Conservation (phyloP, 2,113 vertebrate genomes). For the Pterocles gutturalis region DNA sequence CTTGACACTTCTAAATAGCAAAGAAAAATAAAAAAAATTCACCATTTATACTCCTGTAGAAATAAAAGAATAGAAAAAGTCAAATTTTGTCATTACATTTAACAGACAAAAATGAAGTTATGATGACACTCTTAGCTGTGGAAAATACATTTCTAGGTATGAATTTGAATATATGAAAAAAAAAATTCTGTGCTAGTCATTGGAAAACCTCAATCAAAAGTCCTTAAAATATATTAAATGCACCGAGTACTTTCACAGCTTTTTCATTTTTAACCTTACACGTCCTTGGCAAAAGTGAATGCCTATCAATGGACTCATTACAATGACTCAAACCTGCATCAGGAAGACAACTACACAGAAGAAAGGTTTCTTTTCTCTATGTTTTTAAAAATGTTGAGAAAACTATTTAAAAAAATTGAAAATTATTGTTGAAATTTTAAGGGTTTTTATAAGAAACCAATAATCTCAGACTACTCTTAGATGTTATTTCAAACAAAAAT, state of each 20-base stretch:
- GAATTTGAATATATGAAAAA: neutral
- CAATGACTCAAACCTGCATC: neutral
- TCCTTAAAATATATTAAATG: neutral
- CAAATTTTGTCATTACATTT: neutral
- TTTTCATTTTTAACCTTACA: neutral
- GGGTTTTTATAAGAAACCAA: neutral
- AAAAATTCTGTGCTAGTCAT: neutral
- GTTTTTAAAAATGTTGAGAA: neutral
- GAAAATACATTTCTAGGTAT: neutral
- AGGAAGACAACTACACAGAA: neutral
- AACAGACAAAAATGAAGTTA: neutral
- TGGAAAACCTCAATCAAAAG: neutral
- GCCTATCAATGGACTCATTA: neutral
- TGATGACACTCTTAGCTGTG: neutral
- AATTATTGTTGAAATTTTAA: neutral
- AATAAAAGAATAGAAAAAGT: neutral
- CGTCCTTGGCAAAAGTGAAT: neutral
- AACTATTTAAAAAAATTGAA: neutral
- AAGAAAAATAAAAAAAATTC: conserved; percentile 53
- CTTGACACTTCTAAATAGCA: conserved; percentile 38
- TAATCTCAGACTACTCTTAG: neutral
- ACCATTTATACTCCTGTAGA: neutral
- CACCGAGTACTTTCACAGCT: neutral
- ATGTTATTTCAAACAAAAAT: neutral
- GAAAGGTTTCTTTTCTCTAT: neutral